Evolutionary conservation across 1,140 invertebrate species (phyloP), one percentile per base, ranked within the genome.

Genomic region (Subanguina moxae): DNA sequence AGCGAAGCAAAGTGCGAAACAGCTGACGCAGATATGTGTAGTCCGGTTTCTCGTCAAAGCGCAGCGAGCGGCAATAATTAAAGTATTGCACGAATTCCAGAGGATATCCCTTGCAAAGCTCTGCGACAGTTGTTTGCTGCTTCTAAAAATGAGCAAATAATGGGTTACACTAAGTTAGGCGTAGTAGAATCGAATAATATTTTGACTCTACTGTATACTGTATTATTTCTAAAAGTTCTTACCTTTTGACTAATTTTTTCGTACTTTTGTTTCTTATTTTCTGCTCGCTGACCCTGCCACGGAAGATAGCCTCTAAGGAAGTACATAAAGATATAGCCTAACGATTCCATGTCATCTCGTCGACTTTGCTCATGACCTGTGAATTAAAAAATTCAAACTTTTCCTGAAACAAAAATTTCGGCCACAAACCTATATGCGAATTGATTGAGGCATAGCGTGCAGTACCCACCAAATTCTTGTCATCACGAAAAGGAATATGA

Each of bases 21-120:
- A 97, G 85, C 85, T 96, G 93, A 82, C 93, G 88, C 64, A 96
- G 88, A 86, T 96, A 96, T 92, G 95, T 94, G 84, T 97, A 97
- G 84, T 97, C 94, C 19, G 94, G 94, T 61, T 89, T 88, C 84
- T 97, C 93, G 83, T 96, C 93, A 85, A 97, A 97, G 71, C 91
- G 88, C 74, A 97, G 87, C 57, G 91, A 92, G 84, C 93, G 89
- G 83, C 91, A 93, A 85, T 96, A 97, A 86, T 95, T 95, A 83
- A 97, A 87, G 86, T 96, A 70, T 92, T 95, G 95, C 57, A 92
- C 88, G 86, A 97, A 97, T 86, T 97, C 94, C 46, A 92, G 91
- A 76, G 93, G 92, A 85, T 91, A 94, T 64, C 91, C 91, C 89
- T 91, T 94, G 87, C 92, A 94, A 65, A 95, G 86, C 72, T 91